Conservation (phyloP, 1,140 invertebrate genomes). For the Drosophila ohnishii region DNA sequence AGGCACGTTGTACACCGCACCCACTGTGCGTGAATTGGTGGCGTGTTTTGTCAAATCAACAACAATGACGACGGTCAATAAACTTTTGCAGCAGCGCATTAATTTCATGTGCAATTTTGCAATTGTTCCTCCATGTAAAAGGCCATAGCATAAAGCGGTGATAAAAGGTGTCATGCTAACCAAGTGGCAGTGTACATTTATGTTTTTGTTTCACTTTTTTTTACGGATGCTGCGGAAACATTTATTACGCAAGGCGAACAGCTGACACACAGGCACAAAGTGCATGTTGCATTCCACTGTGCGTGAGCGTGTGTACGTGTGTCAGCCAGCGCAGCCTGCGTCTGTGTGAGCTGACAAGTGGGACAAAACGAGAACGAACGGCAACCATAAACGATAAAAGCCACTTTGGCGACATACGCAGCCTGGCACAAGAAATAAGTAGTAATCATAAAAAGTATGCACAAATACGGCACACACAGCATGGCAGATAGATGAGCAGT, state of each 20-base stretch:
- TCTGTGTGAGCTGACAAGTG: conserved; percentile 52
- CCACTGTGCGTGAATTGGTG: conserved; percentile 58
- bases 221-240: conserved; percentile 34
- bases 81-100: conserved; percentile 56
- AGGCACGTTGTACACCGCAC: neutral
- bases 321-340: neutral
- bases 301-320: conserved; percentile 17
- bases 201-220: neutral
- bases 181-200: conserved; percentile 10
- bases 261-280: conserved; percentile 35
- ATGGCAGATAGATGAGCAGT: conserved; percentile 59
- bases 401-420: conserved; percentile 56
- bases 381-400: conserved; percentile 36
- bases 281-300: conserved; percentile 45
- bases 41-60: conserved; percentile 75
- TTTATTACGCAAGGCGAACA: conserved; percentile 48
- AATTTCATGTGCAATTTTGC: conserved; percentile 62
- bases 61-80: conserved; percentile 78
- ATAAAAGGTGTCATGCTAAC: conserved; percentile 47
- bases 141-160: conserved; percentile 18
- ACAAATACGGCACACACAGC: conserved; percentile 30
- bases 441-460: conserved; percentile 45
- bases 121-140: conserved; percentile 50
- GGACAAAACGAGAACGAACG: conserved; percentile 42
- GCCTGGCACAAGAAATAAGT: conserved; percentile 51